Conservation (phyloP, 2,888 invertebrate genomes). For the Halictus quadricinctus region DNA sequence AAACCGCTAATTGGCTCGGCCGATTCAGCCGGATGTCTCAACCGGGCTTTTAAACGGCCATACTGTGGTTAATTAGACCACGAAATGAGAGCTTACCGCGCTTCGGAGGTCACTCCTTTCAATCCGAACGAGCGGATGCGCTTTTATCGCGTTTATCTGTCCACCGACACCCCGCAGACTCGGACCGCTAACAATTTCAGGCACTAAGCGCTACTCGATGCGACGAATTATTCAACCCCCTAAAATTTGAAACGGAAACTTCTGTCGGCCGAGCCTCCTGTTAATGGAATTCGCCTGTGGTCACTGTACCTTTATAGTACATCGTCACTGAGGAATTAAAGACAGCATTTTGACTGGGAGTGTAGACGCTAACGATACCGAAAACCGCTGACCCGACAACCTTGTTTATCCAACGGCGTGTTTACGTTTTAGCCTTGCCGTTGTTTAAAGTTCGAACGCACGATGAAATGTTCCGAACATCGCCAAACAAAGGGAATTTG, state of each 20-base stretch:
- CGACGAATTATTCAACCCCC: constrained; percentile 30
- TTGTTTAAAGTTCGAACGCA: no score
- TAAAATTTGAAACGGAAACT: constrained; percentile 36
- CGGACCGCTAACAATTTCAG: background rate
- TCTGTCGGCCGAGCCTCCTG: background rate
- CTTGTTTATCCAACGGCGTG: background rate
- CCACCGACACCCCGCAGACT: background rate
- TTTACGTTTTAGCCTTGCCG: no score
- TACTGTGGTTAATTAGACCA: constrained; percentile 39
- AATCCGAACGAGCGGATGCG: background rate
- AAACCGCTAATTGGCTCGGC: constrained; percentile 50
- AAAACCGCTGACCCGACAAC: background rate
- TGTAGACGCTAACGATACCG: background rate
- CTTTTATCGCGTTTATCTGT: background rate
- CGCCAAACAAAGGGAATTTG: no score
- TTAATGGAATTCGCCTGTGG: constrained; percentile 6
- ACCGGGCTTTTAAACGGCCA: constrained; percentile 4
- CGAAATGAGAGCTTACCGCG: constrained; percentile 13
- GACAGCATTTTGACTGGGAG: no score
- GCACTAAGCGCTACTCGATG: background rate
- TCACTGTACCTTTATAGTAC: no score
- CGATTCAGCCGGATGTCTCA: constrained; percentile 36
- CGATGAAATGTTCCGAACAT: no score
- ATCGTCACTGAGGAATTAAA: no score
- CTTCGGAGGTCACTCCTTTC: constrained; percentile 12